Percentiles rank a stretch among this genome's conserved stretches.
phyloP scores from a whole-genome alignment of 1,140 invertebrate genomes.

The Ladona fulva region DNA sequence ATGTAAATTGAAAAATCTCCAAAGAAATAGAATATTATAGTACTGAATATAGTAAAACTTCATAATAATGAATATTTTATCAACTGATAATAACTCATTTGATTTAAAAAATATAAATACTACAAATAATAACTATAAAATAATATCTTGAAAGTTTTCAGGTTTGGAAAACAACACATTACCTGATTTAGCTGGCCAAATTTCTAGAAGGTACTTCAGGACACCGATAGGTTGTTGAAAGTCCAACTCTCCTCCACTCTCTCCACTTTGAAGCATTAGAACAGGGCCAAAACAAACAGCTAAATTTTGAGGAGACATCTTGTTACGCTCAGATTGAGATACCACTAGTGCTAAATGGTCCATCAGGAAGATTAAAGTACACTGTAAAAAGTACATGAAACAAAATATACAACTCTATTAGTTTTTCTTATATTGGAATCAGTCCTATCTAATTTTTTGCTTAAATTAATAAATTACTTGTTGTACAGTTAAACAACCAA shows the following conservation, averaged over 20 bases:
- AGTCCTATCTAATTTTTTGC: too few species aligned
- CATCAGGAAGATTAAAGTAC: slow-evolving; percentile 83
- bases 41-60: too few species aligned
- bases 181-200: slow-evolving; percentile 70
- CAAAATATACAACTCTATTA: slow-evolving; percentile 2
- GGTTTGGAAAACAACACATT: slow-evolving; percentile 25
- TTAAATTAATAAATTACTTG: too few species aligned
- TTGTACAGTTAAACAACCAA: too few species aligned
- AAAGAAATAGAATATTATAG: too few species aligned
- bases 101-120: too few species aligned
- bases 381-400: slow-evolving; percentile 42
- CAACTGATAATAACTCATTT: too few species aligned
- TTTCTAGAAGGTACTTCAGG: slow-evolving; percentile 83
- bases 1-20: too few species aligned
- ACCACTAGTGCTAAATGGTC: slow-evolving; percentile 90
- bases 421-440: too few species aligned
- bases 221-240: slow-evolving; percentile 89
- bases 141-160: too few species aligned
- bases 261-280: slow-evolving; percentile 75
- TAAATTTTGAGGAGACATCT: slow-evolving; percentile 90
- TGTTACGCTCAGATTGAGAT: slow-evolving; percentile 82
- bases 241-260: slow-evolving; percentile 54
- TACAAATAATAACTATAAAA: too few species aligned
- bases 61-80: too few species aligned
- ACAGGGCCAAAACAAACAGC: slow-evolving; percentile 90